Evolutionary conservation across 2,888 invertebrate genomes (phyloP), one percentile per base, ranked within the genome.

Genomic region (Hetaerina titia): DNA sequence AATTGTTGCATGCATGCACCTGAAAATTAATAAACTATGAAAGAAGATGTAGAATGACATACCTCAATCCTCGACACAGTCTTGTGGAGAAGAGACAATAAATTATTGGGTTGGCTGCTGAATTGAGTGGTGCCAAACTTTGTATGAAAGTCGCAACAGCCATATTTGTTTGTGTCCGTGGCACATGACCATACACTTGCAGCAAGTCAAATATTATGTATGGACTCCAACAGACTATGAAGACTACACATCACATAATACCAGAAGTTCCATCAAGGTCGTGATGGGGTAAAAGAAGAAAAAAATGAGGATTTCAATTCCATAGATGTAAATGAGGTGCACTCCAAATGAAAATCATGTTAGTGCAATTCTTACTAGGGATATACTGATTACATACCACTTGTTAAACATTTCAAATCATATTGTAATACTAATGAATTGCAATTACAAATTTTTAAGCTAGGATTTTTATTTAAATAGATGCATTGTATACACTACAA

Each of bases 141-240:
- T 99, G 99, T 96, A 99, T 98, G 96, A 99, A 98, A 1, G 99
- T 98, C 15, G 99, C 98, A 89, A 99, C 98, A 25, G 99, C 99
- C 57, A 98, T 98, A 96, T 98, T 98, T 0, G 98, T 98, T 96
- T 98, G 98, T 0, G 98, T 98, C 96, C 97, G 97, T 0, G 98
- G 98, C 95, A 99, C 98, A 96, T 98, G 98, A 45, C 98, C 98
- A 96, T 98, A 99, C 89, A 99, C 99, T 97, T 99, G 98, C 8
- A 99, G 98, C 95, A 99, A 97, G 96, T 99, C 99, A 97, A 99
- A 99, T 95, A 99, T 97, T 96, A 99, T 98, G 97, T 99, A 99
- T 0, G 99, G 99, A 95, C 99, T 99, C 99, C 99, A 99, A 97
- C 99, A 99, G 15, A 99, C 97, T 95, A 99, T 98, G 97, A 99